Base-by-base conservation (phyloP, 30 jellyfish, hydroid and myxozoan genomes). In the Aurelia coerulea region DNA sequence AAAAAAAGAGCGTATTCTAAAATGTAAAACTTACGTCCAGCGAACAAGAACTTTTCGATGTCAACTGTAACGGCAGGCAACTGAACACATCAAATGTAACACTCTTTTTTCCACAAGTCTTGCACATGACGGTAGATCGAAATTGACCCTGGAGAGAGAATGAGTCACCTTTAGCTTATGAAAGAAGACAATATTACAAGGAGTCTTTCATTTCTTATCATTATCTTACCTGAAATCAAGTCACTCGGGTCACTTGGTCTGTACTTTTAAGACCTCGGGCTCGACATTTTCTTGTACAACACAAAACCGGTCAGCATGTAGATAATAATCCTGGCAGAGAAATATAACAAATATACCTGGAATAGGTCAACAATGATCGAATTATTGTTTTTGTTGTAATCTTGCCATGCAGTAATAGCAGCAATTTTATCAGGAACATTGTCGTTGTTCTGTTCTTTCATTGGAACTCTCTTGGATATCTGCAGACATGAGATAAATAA, bases 21-120 rank as follows among this genome's bases (percentile, higher is more conserved):
- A 5, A 33, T 2, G 49, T 13, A 29, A 10, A 8, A 78, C 95
- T 35, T 74, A 94, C 99, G 74, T 84, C 95, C 6, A 94, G 83
- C 31, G 88, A 34, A 62, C 96, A 76, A 5, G 96, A 72, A 34
- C 94, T 62, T 49, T 66, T 90, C 37, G 96, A 77, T 46, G 99
- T 87, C 34, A 94, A 68, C 83, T 88, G 88, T 50, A 94, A 87
- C 3, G 94, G 99, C 53, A 94, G 76, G 80, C 97, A 94, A 79
- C 91, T 89, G 87, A 94, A 94, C 15, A 97, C 95, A 67, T 94
- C 97, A 63, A 94, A 94, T 5, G 99, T 94, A 15, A 90, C 87
- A 2, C 97, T 90, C 66, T 86, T 79, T 39, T 89, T 71, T 15
- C 80, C 78, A 69, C 99, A 94, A 6, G 96, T 89, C 83, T 83